Percentiles rank a stretch among this genome's conserved stretches.
These are phyloP conservation scores for Hemaris fuciformis DNA, from an alignment of 2,888 invertebrate genomes.

Conservation along the genomic window DNA sequence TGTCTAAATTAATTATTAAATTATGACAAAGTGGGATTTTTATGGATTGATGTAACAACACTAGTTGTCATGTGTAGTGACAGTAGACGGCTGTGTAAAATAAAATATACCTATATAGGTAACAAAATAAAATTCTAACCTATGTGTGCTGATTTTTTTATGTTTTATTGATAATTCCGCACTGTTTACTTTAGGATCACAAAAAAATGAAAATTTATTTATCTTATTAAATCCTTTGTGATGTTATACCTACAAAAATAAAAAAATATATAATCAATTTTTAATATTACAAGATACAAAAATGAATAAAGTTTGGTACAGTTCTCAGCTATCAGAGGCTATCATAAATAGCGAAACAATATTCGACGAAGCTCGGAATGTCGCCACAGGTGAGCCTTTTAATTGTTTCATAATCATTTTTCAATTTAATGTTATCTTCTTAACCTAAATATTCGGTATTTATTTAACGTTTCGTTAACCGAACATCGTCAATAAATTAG, in stretches of 20 bases:
- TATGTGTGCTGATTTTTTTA: not conserved
- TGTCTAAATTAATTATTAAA: too few relatives aligned
- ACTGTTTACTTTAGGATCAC: not conserved
- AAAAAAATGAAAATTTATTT: not conserved
- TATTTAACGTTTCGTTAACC: not conserved
- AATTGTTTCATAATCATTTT: not conserved
- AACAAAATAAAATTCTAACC: not conserved
- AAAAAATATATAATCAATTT: not conserved
- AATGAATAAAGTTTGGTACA: conserved; percentile 69
- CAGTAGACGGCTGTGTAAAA: not conserved
- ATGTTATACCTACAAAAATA: not conserved
- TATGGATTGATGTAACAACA: too few relatives aligned
- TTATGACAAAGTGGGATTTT: too few relatives aligned
- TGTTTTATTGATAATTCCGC: not conserved
- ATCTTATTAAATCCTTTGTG: not conserved
- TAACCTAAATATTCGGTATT: not conserved
- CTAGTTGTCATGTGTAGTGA: not conserved
- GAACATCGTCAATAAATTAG: too few relatives aligned
- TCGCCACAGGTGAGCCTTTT: conserved; percentile 69
- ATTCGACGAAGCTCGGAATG: conserved; percentile 61
- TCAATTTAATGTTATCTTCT: not conserved
- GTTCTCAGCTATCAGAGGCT: conserved; percentile 57
- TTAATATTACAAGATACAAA: not conserved
- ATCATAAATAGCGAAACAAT: conserved; percentile 63
- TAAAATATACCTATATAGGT: too few relatives aligned